Evolutionary conservation across 1,140 invertebrate genomes (phyloP).

Genomic region (Aethina tumida): DNA sequence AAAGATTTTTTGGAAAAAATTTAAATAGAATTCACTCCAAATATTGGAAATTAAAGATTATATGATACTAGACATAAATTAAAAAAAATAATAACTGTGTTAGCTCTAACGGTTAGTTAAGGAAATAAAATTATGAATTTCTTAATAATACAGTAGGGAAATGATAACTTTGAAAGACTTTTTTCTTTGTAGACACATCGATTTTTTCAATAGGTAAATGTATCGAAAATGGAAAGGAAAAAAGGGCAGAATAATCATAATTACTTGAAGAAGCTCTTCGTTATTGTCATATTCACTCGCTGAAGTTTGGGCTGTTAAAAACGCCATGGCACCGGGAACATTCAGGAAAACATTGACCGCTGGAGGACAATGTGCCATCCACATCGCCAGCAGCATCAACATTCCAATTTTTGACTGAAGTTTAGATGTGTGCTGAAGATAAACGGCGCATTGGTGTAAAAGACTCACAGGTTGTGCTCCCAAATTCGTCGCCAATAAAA

Average conservation of each 20-base stretch:
- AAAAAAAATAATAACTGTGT: too few relatives aligned
- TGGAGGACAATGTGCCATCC: slow-evolving; percentile 75
- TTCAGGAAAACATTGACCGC: slow-evolving; percentile 78
- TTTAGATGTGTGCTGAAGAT: slow-evolving; percentile 77
- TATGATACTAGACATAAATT: too few relatives aligned
- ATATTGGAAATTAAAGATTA: too few relatives aligned
- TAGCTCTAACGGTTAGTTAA: too few relatives aligned
- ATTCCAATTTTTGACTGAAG: slow-evolving; percentile 85
- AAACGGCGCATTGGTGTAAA: slow-evolving; percentile 74
- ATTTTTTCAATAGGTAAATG: slow-evolving; percentile 1
- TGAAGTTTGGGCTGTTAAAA: slow-evolving; percentile 66
- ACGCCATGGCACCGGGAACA: slow-evolving; percentile 70
- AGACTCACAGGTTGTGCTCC: slow-evolving; percentile 78
- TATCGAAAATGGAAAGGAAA: too few relatives aligned
- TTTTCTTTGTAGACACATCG: neutral
- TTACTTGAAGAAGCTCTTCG: slow-evolving; percentile 69
- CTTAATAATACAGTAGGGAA: too few relatives aligned
- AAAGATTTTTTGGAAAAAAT: too few relatives aligned
- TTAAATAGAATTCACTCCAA: too few relatives aligned
- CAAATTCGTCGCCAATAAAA: slow-evolving; percentile 79
- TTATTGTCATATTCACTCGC: slow-evolving; percentile 77
- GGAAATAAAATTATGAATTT: too few relatives aligned
- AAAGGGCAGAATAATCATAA: too few relatives aligned
- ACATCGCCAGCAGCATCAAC: slow-evolving; percentile 82
- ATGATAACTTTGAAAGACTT: too few relatives aligned